Conservation (phyloP, 2,113 vertebrate species). For the Atlantisia rogersi region DNA sequence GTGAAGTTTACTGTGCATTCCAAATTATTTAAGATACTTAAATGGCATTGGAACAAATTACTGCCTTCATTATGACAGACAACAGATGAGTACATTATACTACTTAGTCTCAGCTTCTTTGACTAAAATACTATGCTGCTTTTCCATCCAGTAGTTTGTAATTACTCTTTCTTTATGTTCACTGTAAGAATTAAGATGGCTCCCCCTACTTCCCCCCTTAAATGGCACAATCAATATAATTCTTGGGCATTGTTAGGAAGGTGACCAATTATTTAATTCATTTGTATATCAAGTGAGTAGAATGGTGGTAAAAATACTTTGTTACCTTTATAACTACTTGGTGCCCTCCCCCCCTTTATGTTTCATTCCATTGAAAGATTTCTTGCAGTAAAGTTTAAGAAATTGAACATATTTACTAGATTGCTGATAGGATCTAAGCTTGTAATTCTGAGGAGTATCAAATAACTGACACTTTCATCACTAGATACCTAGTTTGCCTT, state of each 20-base stretch:
- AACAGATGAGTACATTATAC: constrained; percentile 45
- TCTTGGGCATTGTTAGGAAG: neutral
- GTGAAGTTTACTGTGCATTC: constrained; percentile 24
- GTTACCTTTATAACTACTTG: neutral
- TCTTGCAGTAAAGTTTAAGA: neutral
- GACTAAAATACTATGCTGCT: constrained; percentile 54
- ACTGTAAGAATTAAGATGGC: neutral
- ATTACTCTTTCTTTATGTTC: constrained; percentile 59
- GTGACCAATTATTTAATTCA: neutral
- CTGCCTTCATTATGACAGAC: constrained; percentile 60
- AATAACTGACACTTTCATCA: neutral
- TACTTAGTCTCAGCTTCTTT: constrained; percentile 52
- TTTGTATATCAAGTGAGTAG: neutral
- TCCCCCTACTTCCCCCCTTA: neutral
- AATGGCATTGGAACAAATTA: constrained; percentile 68
- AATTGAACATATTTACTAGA: neutral
- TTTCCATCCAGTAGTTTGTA: constrained; percentile 56
- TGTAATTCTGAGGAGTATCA: neutral
- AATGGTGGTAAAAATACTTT: neutral
- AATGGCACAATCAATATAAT: neutral
- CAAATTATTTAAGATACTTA: constrained; percentile 59
- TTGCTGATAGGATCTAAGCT: neutral
- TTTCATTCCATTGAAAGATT: neutral
- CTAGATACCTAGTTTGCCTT: neutral
- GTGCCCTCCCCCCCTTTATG: neutral